Evolutionary conservation across 2,113 vertebrate species (phyloP), one percentile per base, ranked within the genome.

Genomic region (Psittacula cyanocephala): DNA sequence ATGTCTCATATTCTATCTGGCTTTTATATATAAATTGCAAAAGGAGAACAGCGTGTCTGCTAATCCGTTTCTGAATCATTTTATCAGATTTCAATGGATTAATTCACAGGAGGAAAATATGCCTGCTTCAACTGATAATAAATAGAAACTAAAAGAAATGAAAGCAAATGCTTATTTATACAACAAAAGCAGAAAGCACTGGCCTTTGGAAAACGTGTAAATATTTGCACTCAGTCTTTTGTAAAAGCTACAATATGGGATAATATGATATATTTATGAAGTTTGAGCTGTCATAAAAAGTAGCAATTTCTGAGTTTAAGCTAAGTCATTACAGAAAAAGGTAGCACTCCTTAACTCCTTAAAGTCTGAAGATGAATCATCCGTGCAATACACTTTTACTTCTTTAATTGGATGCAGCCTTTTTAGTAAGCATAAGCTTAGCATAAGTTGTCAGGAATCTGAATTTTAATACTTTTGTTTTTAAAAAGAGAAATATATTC

Each of bases 171-270:
- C 24, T 87, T 92, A 91, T 92, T 92, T 92, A 76, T 53, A 91
- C 35, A 85, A 94, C 44, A 91, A 93, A 93, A 78, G 14, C 57
- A 91, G 52, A 84, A 83, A 85, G 12, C 60, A 79, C 6, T 62
- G 47, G 39, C 33, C 62, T 95, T 92, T 85, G 81, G 25, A 89
- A 96, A 89, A 60, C 68, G 80, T 29, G 25, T 62, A 92, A 94
- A 95, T 95, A 85, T 94, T 96, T 96, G 13, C 47, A 50, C 89
- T 86, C 60, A n/a, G 35, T 81, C 60, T 92, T 91, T 84, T 81
- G 29, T 84, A 41, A 87, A 74, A 95, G 37, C 14, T 55, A 71
- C 47, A 89, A 39, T 88, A 60, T 52, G n/a, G 28, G 3, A 4
- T 78, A 86, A 95, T 64, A 47, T 89, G 69, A 81, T 55, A 62